Evolutionary conservation across 2,113 vertebrate species (phyloP), one percentile per base, ranked within the genome.

Genomic region (Clarias gariepinus): DNA sequence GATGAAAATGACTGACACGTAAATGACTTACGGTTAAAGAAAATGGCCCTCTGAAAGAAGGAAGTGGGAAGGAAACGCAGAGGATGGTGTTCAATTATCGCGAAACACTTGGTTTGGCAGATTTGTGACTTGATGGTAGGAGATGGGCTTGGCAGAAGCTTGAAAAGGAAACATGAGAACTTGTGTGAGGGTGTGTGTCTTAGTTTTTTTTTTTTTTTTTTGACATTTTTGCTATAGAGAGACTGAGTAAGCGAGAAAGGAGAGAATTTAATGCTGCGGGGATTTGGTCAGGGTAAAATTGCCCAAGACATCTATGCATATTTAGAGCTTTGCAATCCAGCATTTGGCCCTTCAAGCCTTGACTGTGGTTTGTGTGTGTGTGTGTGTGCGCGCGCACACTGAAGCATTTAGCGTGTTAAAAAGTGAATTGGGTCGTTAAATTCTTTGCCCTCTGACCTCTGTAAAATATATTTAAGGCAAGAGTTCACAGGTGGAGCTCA

Each of bases 231-330:
- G 90, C 90, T 91, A 89, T 88, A 85, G 57, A 90, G 84, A 85
- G 84, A 89, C 8, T 1, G 71, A 47, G 21, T 41, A 55, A 91
- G 90, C 84, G 86, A 91, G 76, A 25, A 19, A 81, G 82, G 87
- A 84, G 60, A 84, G 87, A 77, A 4, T 69, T 89, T 77, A 87
- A 84, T 88, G 66, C 87, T 68, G 33, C 88, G 87, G 91, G 91
- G 91, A 92, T 90, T 82, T 90, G 91, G 93, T n/a, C 91, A 89
- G 92, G 89, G 91, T 89, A 83, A 92, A 94, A 93, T 92, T 91
- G 90, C 89, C 87, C 88, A 86, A 90, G 90, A 93, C 92, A 92
- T 93, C 92, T 93, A 91, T 86, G 90, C 91, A 92, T 78, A 88
- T 93, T 93, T 89, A 89, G 85, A 86, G 83, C 90, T 90, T 61